Conservation (phyloP, 2,888 invertebrate species). For the Scaptomyza parva region DNA sequence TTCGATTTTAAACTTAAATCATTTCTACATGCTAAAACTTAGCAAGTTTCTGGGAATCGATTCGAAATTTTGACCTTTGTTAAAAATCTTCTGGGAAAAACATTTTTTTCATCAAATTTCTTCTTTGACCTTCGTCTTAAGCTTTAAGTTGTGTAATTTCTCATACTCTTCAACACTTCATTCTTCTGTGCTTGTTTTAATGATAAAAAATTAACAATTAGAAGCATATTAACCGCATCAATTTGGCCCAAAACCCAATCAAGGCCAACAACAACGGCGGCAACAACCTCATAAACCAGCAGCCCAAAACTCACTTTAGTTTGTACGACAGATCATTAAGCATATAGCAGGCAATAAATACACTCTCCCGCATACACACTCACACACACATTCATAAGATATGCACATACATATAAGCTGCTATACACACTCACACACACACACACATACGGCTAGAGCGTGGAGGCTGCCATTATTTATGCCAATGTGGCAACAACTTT, state of each 20-base stretch:
- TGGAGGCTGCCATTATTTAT: constrained; percentile 69
- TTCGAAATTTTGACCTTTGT: no score
- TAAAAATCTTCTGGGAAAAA: no score
- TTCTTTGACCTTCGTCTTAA: neutral
- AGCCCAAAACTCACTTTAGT: constrained; percentile 17
- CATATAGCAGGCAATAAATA: constrained; percentile 49
- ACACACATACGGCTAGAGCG: constrained; percentile 20
- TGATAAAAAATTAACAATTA: constrained; percentile 58
- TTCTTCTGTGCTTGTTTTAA: neutral
- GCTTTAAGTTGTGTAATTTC: constrained; percentile 8
- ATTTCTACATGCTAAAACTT: no score
- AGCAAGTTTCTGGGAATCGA: no score
- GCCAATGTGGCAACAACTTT: constrained; percentile 65
- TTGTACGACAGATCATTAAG: constrained; percentile 63
- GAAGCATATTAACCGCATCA: constrained; percentile 58
- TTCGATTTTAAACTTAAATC: no score
- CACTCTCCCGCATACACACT: constrained; percentile 15
- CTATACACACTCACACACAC: neutral
- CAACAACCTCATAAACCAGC: neutral
- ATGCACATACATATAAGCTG: constrained; percentile 4
- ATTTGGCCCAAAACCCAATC: constrained; percentile 23
- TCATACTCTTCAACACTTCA: no score
- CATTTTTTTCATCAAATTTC: no score
- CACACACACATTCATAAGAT: constrained; percentile 7
- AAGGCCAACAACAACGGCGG: constrained; percentile 17